A percentile compares a stretch with the other conserved stretches of the same genome.
phyloP scores from a whole-genome alignment of 2,888 invertebrate genomes.

The Acrocera orbiculus region DNA sequence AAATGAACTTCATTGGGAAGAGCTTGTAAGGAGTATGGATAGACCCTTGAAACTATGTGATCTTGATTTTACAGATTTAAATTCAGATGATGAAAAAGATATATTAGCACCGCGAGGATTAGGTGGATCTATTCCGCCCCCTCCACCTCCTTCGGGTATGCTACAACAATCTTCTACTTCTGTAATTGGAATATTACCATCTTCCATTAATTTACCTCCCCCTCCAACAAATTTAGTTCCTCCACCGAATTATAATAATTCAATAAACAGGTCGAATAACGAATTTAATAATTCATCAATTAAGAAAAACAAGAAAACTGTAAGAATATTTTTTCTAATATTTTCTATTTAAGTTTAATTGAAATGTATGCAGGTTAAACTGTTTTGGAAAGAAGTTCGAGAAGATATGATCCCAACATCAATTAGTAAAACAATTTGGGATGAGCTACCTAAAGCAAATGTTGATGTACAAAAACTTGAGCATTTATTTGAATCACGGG shows the following conservation, averaged over 20 bases:
- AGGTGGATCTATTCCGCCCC: slow-evolving; percentile 53
- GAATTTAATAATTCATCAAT: slow-evolving; percentile 32
- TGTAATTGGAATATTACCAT: slow-evolving; percentile 26
- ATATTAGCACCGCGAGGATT: slow-evolving; percentile 48
- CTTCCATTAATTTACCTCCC: slow-evolving; percentile 23
- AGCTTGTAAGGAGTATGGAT: slow-evolving; percentile 56
- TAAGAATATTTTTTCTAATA: slow-evolving; percentile 25
- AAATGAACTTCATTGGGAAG: slow-evolving; percentile 92
- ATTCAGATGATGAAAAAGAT: slow-evolving; percentile 74
- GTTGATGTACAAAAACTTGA: slow-evolving; percentile 88
- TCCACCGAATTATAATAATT: slow-evolving; percentile 31
- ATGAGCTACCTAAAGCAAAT: slow-evolving; percentile 64
- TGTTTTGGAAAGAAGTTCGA: slow-evolving; percentile 94
- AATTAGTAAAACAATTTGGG: slow-evolving; percentile 70
- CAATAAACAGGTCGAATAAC: not conserved
- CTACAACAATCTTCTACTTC: slow-evolving; percentile 36
- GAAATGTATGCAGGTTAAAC: slow-evolving; percentile 37
- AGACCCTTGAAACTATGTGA: slow-evolving; percentile 75
- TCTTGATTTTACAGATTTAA: slow-evolving; percentile 89
- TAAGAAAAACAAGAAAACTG: slow-evolving; percentile 86
- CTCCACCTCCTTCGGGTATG: slow-evolving; percentile 52
- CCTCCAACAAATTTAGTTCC: slow-evolving; percentile 35
- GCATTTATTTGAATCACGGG: slow-evolving; percentile 90
- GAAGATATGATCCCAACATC: slow-evolving; percentile 42
- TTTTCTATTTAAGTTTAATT: not conserved